Evolutionary conservation across 2,888 invertebrate genomes (phyloP).

Genomic region (Formica aserva): DNA sequence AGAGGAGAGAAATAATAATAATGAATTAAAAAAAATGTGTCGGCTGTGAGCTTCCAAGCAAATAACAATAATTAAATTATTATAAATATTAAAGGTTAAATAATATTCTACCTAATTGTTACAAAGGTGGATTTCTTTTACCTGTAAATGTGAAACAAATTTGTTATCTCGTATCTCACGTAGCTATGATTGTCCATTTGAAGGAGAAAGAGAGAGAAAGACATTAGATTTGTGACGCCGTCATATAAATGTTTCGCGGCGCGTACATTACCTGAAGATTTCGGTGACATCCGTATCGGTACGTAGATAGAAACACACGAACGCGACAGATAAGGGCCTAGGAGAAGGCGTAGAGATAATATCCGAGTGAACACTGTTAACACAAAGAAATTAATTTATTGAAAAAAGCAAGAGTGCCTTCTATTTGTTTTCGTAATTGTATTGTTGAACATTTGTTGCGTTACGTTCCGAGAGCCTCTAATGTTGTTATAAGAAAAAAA

Average conservation of each 20-base stretch:
- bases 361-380: conserved; percentile 74
- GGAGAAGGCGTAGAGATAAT: conserved; percentile 69
- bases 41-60: conserved; percentile 86
- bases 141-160: conserved; percentile 78
- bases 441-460: conserved; percentile 85
- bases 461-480: conserved; percentile 85
- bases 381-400: conserved; percentile 81
- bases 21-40: conserved; percentile 83
- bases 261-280: conserved; percentile 38
- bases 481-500: conserved; percentile 80
- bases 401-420: conserved; percentile 84
- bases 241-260: conserved; percentile 56
- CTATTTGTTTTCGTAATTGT: conserved; percentile 85
- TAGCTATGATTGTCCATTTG: conserved; percentile 82
- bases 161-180: conserved; percentile 83
- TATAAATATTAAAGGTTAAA: conserved; percentile 84
- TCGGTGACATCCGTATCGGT: conserved; percentile 47
- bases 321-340: conserved; percentile 73
- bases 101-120: conserved; percentile 84
- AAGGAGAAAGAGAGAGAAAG: conserved; percentile 63
- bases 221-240: conserved; percentile 51
- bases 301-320: conserved; percentile 52
- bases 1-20: conserved; percentile 65
- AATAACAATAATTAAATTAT: conserved; percentile 86
- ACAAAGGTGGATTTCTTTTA: conserved; percentile 82